Evolutionary conservation across 2,888 invertebrate genomes (phyloP).

Genomic region (Athripsodes cinereus): DNA sequence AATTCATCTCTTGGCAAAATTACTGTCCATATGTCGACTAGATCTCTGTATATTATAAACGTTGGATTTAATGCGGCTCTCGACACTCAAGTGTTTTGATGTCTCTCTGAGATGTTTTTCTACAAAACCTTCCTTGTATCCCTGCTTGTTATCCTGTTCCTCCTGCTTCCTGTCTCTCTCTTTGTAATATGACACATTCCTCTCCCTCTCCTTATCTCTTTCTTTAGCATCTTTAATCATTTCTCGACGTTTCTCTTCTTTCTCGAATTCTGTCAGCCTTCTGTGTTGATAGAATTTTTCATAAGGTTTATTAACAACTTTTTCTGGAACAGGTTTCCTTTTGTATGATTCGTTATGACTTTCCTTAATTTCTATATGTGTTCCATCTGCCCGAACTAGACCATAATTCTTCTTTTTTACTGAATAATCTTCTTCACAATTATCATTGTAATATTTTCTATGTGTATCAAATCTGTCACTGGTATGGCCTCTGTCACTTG

Average conservation of each 20-base stretch:
- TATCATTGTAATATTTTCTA: neutral
- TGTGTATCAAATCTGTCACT: neutral
- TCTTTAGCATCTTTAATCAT: slow-evolving; percentile 79
- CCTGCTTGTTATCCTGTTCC: slow-evolving; percentile 39
- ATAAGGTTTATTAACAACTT: slow-evolving; percentile 30
- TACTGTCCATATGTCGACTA: slow-evolving; percentile 70
- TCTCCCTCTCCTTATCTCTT: slow-evolving; percentile 60
- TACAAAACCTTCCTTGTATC: slow-evolving; percentile 49
- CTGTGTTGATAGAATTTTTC: slow-evolving; percentile 14
- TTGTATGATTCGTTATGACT: slow-evolving; percentile 12
- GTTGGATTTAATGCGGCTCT: slow-evolving; percentile 80
- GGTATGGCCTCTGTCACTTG: neutral
- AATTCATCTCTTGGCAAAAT: slow-evolving; percentile 63
- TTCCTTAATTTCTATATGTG: slow-evolving; percentile 20
- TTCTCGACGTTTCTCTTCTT: slow-evolving; percentile 63
- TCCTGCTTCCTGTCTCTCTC: slow-evolving; percentile 50
- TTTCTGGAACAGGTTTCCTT: neutral
- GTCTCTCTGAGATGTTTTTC: slow-evolving; percentile 59
- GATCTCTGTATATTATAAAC: slow-evolving; percentile 85
- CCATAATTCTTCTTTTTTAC: slow-evolving; percentile 34
- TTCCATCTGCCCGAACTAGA: slow-evolving; percentile 37
- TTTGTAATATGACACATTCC: slow-evolving; percentile 57
- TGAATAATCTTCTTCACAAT: slow-evolving; percentile 17
- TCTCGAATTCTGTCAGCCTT: slow-evolving; percentile 55
- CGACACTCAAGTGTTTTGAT: slow-evolving; percentile 65